Conservation (phyloP, 1,140 invertebrate species). For the Drosophila paulistorum region DNA sequence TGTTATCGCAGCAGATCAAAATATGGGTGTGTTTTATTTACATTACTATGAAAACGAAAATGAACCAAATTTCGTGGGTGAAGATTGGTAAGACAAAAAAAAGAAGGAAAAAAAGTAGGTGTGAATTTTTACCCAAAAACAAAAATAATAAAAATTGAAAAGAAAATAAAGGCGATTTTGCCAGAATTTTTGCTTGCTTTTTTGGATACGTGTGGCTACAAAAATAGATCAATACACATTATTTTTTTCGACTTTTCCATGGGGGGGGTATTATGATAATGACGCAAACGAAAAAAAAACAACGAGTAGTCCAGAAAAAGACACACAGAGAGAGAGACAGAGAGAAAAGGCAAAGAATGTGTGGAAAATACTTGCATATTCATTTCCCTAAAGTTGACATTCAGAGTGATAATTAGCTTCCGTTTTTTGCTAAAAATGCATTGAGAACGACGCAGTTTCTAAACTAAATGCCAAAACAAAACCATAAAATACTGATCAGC, state of each 20-base stretch:
- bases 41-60: constrained; percentile 27
- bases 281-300: constrained; percentile 3
- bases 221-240: constrained; percentile 55
- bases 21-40: constrained; percentile 54
- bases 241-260: constrained; percentile 42
- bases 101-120: constrained; percentile 45
- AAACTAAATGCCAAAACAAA: constrained; percentile 55
- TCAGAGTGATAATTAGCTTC: constrained; percentile 9
- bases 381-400: constrained; percentile 7
- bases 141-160: background rate
- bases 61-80: constrained; percentile 31
- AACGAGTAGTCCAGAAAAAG: background rate
- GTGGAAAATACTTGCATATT: constrained; percentile 7
- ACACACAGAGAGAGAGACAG: background rate
- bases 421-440: constrained; percentile 35
- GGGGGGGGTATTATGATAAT: background rate
- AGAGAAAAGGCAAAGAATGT: background rate
- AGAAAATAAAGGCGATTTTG: constrained; percentile 38
- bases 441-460: constrained; percentile 47
- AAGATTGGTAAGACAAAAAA: constrained; percentile 23
- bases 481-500: constrained; percentile 44
- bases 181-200: constrained; percentile 11
- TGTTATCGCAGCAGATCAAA: constrained; percentile 25
- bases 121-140: constrained; percentile 29
- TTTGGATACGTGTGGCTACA: constrained; percentile 45